A percentile compares a stretch with the other conserved stretches of the same genome.
These are phyloP conservation scores for Cyrtonyx montezumae DNA, from an alignment of 2,113 vertebrate species.

Conservation along the genomic window DNA sequence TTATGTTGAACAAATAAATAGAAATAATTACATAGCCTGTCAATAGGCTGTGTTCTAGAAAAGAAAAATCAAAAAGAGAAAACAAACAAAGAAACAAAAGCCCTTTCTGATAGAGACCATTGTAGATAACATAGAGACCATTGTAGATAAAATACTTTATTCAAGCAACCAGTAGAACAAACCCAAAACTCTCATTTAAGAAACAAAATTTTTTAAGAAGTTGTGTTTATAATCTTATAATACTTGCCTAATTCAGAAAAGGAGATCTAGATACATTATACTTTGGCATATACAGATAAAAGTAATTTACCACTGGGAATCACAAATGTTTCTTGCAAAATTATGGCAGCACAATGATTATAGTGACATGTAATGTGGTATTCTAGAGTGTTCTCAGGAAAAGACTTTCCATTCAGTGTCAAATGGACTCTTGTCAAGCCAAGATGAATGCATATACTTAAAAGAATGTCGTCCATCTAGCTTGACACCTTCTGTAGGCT, in stretches of 20 bases:
- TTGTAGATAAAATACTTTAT: neutral
- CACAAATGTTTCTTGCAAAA: neutral
- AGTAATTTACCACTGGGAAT: conserved; percentile 11
- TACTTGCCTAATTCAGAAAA: neutral
- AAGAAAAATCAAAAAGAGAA: neutral
- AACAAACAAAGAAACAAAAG: neutral
- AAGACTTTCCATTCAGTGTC: conserved; percentile 44
- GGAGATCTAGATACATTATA: neutral
- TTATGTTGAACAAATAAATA: neutral
- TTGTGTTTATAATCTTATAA: neutral
- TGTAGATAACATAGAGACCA: neutral
- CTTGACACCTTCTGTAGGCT: conserved; percentile 55
- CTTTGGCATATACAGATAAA: neutral
- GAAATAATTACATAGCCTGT: neutral
- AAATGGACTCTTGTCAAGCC: conserved; percentile 68
- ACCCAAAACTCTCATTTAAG: neutral
- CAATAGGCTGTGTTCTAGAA: neutral
- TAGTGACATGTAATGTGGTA: neutral
- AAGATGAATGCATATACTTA: conserved; percentile 56
- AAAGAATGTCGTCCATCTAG: conserved; percentile 54
- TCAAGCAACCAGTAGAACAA: neutral
- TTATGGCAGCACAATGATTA: neutral
- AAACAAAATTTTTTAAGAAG: neutral
- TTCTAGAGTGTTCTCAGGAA: conserved; percentile 15
- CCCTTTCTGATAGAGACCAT: neutral